Conservation (phyloP, 2,888 invertebrate species). For the Mayetiola destructor region DNA sequence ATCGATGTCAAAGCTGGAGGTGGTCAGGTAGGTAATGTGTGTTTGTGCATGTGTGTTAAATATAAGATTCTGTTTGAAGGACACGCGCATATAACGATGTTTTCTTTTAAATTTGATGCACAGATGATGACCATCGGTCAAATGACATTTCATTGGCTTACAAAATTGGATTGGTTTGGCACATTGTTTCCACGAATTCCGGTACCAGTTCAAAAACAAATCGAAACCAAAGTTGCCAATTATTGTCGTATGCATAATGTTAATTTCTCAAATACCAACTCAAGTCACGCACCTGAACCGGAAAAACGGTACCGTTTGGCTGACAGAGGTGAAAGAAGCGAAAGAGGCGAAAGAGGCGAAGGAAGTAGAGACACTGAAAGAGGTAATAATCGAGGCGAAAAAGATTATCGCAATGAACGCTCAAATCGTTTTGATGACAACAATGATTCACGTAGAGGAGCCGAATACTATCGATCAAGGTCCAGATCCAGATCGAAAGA, state of each 20-base stretch:
- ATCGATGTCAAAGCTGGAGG: slow-evolving; percentile 97
- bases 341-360: background rate
- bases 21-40: slow-evolving; percentile 51
- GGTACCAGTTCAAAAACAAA: slow-evolving; percentile 88
- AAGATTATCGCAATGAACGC: background rate
- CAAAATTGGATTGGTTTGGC: slow-evolving; percentile 97
- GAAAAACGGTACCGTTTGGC: background rate
- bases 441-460: background rate
- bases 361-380: background rate
- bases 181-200: slow-evolving; percentile 97
- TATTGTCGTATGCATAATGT: slow-evolving; percentile 41
- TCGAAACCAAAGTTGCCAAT: slow-evolving; percentile 60
- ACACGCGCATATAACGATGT: slow-evolving; percentile 7
- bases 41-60: slow-evolving; percentile 21
- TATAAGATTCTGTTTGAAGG: slow-evolving; percentile 3
- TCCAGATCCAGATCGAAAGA: slow-evolving; percentile 23
- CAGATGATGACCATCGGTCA: slow-evolving; percentile 74
- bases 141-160: slow-evolving; percentile 79
- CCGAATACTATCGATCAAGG: background rate
- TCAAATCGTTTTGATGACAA: background rate
- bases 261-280: slow-evolving; percentile 22
- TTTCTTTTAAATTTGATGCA: slow-evolving; percentile 12
- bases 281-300: background rate
- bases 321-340: background rate
- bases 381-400: background rate